Evolutionary conservation across 2,888 invertebrate species (phyloP).

Genomic region (Tortrix viridana): DNA sequence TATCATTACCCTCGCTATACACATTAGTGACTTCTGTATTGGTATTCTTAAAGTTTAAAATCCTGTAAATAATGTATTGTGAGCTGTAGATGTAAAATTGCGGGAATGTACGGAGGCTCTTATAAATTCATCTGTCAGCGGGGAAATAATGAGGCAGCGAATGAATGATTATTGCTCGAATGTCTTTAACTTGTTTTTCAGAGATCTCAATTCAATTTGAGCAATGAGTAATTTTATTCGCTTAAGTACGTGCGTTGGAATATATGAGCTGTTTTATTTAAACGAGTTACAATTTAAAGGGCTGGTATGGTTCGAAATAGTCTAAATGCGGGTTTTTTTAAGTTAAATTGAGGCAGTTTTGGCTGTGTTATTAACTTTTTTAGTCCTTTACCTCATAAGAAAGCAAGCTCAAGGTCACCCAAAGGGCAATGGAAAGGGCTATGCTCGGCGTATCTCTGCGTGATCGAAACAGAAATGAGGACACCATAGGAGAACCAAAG

Average conservation of each 20-base stretch:
- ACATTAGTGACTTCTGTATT: neutral
- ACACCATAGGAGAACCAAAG: too few species aligned
- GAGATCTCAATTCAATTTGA: slow-evolving; percentile 27
- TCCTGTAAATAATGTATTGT: neutral
- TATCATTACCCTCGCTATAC: neutral
- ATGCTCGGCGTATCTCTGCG: too few species aligned
- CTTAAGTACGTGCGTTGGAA: neutral
- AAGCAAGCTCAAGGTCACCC: too few species aligned
- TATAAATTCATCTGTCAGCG: slow-evolving; percentile 67
- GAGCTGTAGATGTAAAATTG: slow-evolving; percentile 4
- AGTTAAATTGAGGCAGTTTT: too few species aligned
- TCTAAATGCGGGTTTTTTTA: neutral
- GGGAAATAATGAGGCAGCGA: slow-evolving; percentile 59
- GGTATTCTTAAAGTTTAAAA: neutral
- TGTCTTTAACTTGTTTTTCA: slow-evolving; percentile 44
- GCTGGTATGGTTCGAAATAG: neutral
- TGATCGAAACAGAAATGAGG: too few species aligned
- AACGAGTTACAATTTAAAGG: neutral
- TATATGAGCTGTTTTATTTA: neutral
- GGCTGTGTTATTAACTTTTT: too few species aligned
- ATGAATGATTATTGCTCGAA: slow-evolving; percentile 52
- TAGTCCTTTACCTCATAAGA: too few species aligned
- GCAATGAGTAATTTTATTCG: slow-evolving; percentile 7
- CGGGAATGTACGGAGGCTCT: slow-evolving; percentile 43
- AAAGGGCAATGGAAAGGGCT: too few species aligned